phyloP scores from a whole-genome alignment of 2,113 vertebrate genomes.

The Hippocampus zosterae region DNA sequence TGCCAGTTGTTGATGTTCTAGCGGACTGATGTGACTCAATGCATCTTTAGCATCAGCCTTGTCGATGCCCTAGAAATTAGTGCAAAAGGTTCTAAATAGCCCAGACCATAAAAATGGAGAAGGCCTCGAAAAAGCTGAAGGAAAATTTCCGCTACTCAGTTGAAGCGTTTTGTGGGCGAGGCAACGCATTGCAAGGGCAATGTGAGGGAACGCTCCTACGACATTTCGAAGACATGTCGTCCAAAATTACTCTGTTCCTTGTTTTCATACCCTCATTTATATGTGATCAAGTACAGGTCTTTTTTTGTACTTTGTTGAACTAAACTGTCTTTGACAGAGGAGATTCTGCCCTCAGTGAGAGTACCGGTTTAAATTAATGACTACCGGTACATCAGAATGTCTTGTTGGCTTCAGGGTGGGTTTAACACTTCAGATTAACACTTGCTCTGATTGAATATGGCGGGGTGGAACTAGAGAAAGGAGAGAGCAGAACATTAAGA shows the following conservation, averaged over 20 bases:
- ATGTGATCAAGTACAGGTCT: not conserved
- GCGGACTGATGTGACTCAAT: not conserved
- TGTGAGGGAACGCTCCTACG: no score
- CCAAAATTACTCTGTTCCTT: not conserved
- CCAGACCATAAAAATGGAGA: no score
- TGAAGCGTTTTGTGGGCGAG: no score
- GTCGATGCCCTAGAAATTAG: not conserved
- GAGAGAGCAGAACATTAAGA: constrained; percentile 12
- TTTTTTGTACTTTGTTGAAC: not conserved
- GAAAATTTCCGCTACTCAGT: no score
- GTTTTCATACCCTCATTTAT: not conserved
- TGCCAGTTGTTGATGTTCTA: not conserved
- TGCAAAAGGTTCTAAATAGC: not conserved
- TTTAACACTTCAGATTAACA: constrained; percentile 3
- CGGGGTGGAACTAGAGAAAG: constrained; percentile 18
- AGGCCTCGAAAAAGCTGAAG: no score
- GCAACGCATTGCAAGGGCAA: no score
- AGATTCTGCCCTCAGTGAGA: not conserved
- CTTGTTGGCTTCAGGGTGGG: not conserved
- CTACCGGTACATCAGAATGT: not conserved
- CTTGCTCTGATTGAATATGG: constrained; percentile 16
- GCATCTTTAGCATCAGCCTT: not conserved
- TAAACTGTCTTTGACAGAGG: not conserved
- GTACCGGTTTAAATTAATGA: not conserved
- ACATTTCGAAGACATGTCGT: no score